phyloP scores from a whole-genome alignment of 2,113 vertebrate species.

The Acanthisitta chloris region DNA sequence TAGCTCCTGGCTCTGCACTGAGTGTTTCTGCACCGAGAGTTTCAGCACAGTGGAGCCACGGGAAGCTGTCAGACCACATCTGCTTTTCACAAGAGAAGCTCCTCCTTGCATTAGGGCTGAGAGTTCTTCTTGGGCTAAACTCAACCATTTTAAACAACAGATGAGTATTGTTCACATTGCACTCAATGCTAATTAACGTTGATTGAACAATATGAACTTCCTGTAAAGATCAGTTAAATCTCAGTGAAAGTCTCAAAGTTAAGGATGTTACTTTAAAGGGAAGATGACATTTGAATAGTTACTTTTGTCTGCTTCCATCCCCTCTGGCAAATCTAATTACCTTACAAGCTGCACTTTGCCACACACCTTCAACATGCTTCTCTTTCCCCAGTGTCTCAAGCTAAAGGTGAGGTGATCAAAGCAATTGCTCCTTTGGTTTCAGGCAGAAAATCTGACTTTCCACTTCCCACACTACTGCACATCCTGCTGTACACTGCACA shows the following conservation, averaged over 20 bases:
- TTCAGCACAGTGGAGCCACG: neutral
- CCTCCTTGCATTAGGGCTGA: neutral
- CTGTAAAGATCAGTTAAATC: neutral
- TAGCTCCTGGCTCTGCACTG: rapidly evolving
- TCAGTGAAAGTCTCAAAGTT: neutral
- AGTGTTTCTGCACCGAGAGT: neutral
- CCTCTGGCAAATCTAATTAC: neutral
- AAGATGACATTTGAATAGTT: neutral
- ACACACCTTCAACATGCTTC: neutral
- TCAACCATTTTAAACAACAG: neutral
- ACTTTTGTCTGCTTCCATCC: neutral
- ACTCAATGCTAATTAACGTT: neutral
- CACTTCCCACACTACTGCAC: neutral
- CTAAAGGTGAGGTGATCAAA: neutral
- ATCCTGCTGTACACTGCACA: neutral
- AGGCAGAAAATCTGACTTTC: neutral
- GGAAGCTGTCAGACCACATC: neutral
- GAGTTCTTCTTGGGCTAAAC: neutral
- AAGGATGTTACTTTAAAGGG: neutral
- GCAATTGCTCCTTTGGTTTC: neutral
- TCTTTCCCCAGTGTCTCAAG: neutral
- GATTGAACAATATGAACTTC: neutral
- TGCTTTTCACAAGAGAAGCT: neutral
- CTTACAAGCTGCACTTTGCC: neutral
- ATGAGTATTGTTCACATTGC: neutral